Conservation (phyloP, 53 echinoderm and acorn worm species). For the Stichopus horrens region DNA sequence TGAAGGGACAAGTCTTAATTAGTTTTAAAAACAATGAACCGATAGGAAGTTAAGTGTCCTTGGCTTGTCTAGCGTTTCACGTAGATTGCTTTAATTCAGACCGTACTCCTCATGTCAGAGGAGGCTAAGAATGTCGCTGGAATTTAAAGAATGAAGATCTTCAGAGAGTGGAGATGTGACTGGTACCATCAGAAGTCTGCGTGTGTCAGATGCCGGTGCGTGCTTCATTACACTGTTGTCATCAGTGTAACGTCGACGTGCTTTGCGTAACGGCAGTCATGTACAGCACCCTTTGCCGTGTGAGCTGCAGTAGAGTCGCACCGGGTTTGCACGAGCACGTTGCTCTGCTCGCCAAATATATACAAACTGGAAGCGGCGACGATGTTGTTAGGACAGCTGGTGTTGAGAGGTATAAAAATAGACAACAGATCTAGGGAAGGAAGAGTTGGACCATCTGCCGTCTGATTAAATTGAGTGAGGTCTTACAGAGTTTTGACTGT, state of each 20-base stretch:
- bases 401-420: neutral
- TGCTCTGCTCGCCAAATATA: neutral
- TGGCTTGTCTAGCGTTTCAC: neutral
- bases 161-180: neutral
- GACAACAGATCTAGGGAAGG: neutral
- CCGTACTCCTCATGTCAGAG: conserved; percentile 9
- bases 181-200: conserved; percentile 2
- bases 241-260: neutral
- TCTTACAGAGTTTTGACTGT: neutral
- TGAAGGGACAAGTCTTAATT: too few species aligned
- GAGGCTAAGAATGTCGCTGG: conserved; percentile 34
- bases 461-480: neutral
- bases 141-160: conserved; percentile 23
- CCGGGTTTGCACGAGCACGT: neutral
- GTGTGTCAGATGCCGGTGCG: neutral
- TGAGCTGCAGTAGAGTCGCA: neutral
- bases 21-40: too few species aligned
- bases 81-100: conserved; percentile 21
- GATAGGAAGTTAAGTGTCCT: neutral
- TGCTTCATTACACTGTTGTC: neutral
- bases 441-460: neutral
- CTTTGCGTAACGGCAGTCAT: neutral
- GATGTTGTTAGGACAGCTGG: neutral
- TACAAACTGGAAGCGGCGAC: neutral
- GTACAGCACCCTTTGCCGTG: neutral